Percentiles rank a stretch among this genome's conserved stretches.
These are phyloP conservation scores for Myoxocephalus aenaeus DNA, from an alignment of 2,797 vertebrate genomes.

Conservation along the genomic window DNA sequence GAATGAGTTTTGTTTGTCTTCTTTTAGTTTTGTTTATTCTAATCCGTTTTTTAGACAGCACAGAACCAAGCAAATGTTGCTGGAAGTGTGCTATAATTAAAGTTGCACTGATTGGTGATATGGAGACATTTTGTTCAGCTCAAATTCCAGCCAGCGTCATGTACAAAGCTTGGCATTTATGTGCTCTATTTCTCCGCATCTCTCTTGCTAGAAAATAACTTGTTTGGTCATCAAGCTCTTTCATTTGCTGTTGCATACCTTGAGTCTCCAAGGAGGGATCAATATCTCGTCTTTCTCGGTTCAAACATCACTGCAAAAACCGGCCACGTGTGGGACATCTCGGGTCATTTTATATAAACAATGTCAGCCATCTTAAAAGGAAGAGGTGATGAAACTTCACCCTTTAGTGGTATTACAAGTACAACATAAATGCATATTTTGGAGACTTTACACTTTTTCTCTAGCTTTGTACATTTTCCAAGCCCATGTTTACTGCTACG, in stretches of 20 bases:
- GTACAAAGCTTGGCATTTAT: constrained; percentile 48
- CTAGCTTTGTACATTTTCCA: constrained; percentile 34
- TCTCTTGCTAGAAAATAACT: constrained; percentile 17
- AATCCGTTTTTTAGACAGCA: constrained; percentile 19
- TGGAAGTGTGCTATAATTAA: constrained; percentile 50
- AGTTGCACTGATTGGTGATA: constrained; percentile 53
- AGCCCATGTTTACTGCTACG: constrained; percentile 23
- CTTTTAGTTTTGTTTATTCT: constrained; percentile 32
- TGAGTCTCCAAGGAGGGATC: constrained; percentile 38
- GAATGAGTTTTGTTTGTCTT: constrained; percentile 38
- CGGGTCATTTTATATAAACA: constrained; percentile 14
- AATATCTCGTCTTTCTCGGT: constrained; percentile 33
- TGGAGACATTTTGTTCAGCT: constrained; percentile 53
- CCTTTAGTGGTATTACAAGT: not conserved
- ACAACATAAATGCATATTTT: constrained; percentile 9
- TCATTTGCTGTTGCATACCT: constrained; percentile 42
- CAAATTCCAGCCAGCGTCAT: constrained; percentile 41
- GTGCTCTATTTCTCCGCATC: constrained; percentile 14
- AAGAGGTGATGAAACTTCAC: constrained; percentile 1
- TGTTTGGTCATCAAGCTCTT: constrained; percentile 26
- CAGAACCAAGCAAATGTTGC: constrained; percentile 35
- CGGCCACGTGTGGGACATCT: constrained; percentile 14
- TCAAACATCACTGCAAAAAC: constrained; percentile 22
- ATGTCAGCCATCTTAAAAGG: not conserved
- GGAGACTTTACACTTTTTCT: constrained; percentile 10